These are phyloP conservation scores for Phaenicophaeus curvirostris DNA, from an alignment of 2,797 vertebrate species.

Conservation along the genomic window DNA sequence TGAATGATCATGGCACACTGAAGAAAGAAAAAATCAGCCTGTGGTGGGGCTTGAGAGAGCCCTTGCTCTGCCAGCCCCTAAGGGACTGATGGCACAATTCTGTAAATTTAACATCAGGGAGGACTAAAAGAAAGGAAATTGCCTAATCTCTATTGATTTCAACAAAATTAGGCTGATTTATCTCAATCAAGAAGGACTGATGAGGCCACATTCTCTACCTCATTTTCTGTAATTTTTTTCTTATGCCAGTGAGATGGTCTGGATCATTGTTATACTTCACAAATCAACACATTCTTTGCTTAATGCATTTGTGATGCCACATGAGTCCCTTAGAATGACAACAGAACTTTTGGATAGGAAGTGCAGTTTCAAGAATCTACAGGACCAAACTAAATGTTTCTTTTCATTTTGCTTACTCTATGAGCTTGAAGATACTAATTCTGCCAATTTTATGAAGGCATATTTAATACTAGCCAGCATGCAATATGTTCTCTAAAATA, in stretches of 20 bases:
- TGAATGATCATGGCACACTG: background rate
- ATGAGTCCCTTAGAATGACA: background rate
- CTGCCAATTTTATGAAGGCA: background rate
- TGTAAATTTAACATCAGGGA: background rate
- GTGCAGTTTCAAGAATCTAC: background rate
- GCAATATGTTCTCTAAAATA: background rate
- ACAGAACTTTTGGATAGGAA: background rate
- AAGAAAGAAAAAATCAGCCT: background rate
- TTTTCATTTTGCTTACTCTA: background rate
- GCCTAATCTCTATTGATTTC: background rate
- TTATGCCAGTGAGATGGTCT: background rate
- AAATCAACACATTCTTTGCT: background rate
- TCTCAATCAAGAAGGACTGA: background rate
- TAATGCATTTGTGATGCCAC: background rate
- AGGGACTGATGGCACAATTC: background rate
- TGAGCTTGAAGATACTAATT: background rate
- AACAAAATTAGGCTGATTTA: background rate
- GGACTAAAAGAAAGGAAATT: background rate
- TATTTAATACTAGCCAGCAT: fast-evolving
- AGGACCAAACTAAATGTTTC: background rate
- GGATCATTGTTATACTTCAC: background rate
- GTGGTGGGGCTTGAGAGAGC: background rate
- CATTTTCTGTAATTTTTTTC: background rate
- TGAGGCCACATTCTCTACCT: background rate
- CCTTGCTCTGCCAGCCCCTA: background rate